Evolutionary conservation across 2,888 invertebrate species (phyloP).

Genomic region (Mallateleia sp.): DNA sequence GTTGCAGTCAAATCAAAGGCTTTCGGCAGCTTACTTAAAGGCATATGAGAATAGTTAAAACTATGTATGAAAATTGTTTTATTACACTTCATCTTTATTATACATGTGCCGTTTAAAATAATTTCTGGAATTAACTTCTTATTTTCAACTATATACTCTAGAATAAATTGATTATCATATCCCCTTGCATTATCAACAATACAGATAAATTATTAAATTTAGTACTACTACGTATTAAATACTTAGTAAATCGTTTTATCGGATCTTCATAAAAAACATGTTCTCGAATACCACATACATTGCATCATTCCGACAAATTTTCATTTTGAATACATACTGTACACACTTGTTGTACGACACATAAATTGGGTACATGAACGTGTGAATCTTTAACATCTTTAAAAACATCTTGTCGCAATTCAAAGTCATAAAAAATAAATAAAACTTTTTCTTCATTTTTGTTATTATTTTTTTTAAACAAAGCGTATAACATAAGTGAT

Average conservation of each 20-base stretch:
- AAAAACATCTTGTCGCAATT: slow-evolving; percentile 24
- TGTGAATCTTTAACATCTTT: not conserved
- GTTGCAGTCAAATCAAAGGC: slow-evolving; percentile 77
- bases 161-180: slow-evolving; percentile 40
- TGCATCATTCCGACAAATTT: too few relatives aligned
- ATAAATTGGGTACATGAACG: slow-evolving; percentile 23
- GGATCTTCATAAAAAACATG: slow-evolving; percentile 46
- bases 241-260: slow-evolving; percentile 56
- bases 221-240: too few relatives aligned
- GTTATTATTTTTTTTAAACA: not conserved
- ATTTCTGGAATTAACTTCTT: slow-evolving; percentile 53
- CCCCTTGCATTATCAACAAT: slow-evolving; percentile 61
- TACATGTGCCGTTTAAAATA: slow-evolving; percentile 78
- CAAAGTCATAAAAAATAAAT: slow-evolving; percentile 33
- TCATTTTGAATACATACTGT: slow-evolving; percentile 8
- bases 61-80: slow-evolving; percentile 81
- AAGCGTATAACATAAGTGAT: not conserved
- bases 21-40: slow-evolving; percentile 74
- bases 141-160: not conserved
- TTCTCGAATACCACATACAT: slow-evolving; percentile 41
- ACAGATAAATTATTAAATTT: slow-evolving; percentile 58
- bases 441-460: not conserved
- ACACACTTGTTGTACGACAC: slow-evolving; percentile 24
- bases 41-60: slow-evolving; percentile 74
- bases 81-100: slow-evolving; percentile 60